phyloP scores from a whole-genome alignment of 2,888 invertebrate species.

The Idaea aversata region DNA sequence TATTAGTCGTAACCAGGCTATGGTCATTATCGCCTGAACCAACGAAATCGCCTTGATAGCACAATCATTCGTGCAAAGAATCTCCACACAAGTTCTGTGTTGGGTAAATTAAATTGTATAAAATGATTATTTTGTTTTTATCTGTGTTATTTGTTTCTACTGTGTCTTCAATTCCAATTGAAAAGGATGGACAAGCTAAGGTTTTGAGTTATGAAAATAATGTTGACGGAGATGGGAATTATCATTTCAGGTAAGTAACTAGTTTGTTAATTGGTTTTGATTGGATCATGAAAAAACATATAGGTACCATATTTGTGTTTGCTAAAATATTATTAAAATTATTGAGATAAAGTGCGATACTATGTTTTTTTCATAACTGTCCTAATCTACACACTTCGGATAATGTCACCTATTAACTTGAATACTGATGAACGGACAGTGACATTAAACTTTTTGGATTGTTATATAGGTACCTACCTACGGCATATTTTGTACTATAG shows the following conservation, averaged over 20 bases:
- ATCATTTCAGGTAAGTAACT: neutral
- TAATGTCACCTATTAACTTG: no score
- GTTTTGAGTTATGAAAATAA: neutral
- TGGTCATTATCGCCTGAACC: neutral
- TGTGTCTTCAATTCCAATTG: neutral
- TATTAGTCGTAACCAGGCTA: neutral
- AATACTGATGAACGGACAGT: no score
- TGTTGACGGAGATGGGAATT: neutral
- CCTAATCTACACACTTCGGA: no score
- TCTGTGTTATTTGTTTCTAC: neutral
- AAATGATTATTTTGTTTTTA: neutral
- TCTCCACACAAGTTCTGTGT: neutral
- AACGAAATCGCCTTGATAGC: neutral
- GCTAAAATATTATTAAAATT: no score
- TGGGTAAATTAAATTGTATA: neutral
- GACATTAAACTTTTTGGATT: no score
- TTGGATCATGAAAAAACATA: no score
- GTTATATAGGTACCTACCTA: no score
- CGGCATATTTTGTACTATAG: no score
- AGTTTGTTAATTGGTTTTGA: neutral
- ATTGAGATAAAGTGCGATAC: no score
- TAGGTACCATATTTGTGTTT: no score
- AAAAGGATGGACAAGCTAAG: neutral
- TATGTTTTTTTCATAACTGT: no score
- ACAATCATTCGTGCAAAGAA: neutral